Base-by-base conservation (phyloP, 2,113 vertebrate species). In the Phoenicopterus ruber region DNA sequence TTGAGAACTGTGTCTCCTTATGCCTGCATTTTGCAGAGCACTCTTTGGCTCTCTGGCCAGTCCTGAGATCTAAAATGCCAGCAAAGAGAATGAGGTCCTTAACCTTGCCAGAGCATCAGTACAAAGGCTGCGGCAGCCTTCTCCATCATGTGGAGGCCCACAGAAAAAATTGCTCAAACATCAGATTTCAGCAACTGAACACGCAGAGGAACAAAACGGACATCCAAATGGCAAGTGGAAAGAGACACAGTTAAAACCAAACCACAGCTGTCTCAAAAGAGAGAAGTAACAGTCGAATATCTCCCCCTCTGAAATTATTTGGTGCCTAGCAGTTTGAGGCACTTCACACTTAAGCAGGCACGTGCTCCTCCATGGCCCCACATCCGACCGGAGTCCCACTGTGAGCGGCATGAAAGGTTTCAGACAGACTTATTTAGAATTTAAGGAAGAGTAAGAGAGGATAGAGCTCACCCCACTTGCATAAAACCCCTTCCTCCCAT, bases 201-300 rank as follows among this genome's bases (percentile, higher is more conserved):
- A 88, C 40, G 21, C 71, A 87, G 73, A 84, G 73, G 89, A 96
- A 94, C 81, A 93, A 97, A 97, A 93, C 86, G 4, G 61, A 94
- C 93, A 96, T 91, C 91, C 93, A 97, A 97, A 96, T 89, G 90
- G 90, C 83, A 97, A 97, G 83, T 82, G 74, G 96, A 96, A 96
- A 95, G 94, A 94, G 72, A 70, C 97, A 96, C 95, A 94, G 96
- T 97, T 97, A 95, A 97, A 96, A 91, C 78, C 94, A 97, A 97
- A 97, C 96, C 95, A 97, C 95, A 96, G 87, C 74, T 94, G 89
- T 95, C 93, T 95, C 81, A 96, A 96, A 97, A 98, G 84, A 90
- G 91, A 97, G 95, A 98, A 97, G 97, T 96, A 96, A 86, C 93
- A 87, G 86, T 54, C 73, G 67, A 85, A 36, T 16, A 73, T 42